Conservation (phyloP, 2,888 invertebrate species). For the Antheraea assamensis region DNA sequence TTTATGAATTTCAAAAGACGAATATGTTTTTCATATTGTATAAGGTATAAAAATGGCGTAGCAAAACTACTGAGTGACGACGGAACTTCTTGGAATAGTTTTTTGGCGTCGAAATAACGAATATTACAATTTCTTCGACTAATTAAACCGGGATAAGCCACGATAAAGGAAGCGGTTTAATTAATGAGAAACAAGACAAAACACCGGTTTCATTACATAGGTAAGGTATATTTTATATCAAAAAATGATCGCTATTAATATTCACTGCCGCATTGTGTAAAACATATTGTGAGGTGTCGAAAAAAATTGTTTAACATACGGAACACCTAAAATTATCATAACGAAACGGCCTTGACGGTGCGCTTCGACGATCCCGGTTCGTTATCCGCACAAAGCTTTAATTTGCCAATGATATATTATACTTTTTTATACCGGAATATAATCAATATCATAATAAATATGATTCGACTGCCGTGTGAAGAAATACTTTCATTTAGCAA, state of each 20-base stretch:
- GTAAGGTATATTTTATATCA: background rate
- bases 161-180: background rate
- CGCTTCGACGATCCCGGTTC: conserved; percentile 15
- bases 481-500: background rate
- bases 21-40: too few species aligned
- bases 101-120: background rate
- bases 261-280: conserved; percentile 15
- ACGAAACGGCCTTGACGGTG: conserved; percentile 20
- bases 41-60: too few species aligned
- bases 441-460: background rate
- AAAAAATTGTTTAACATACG: conserved; percentile 21
- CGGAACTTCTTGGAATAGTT: background rate
- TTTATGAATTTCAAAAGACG: too few species aligned
- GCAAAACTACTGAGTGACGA: background rate
- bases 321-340: conserved; percentile 19
- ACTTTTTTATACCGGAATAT: conserved; percentile 1
- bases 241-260: conserved; percentile 4
- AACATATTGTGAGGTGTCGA: background rate
- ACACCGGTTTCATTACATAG: background rate
- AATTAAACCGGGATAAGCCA: background rate
- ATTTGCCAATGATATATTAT: conserved; percentile 54
- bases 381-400: conserved; percentile 44
- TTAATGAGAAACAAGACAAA: background rate
- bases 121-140: background rate
- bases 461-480: background rate